Evolutionary conservation across 2,113 vertebrate species (phyloP), one percentile per base, ranked within the genome.

Genomic region (Siniperca knerii): DNA sequence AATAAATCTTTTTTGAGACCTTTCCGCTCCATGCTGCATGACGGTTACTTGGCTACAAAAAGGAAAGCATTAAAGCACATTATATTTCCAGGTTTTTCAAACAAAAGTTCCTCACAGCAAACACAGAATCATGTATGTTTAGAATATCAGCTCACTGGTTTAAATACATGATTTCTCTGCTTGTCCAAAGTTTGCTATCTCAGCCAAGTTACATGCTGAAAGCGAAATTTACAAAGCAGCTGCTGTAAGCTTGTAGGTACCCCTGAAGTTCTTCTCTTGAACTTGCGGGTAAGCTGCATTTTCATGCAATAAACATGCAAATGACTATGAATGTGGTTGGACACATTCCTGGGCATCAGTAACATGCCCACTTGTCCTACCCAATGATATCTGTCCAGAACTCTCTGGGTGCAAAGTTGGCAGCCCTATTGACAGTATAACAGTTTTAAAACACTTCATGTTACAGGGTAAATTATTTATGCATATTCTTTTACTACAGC

Each of bases 11-110:
- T 75, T 74, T 52, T 79, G 69, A 91, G 55, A 94, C 93, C 88
- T 95, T 94, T 92, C 75, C 69, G 50, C 84, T 93, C 87, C 90
- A 90, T 85, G 89, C 62, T 92, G 91, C 74, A 92, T 76, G 82
- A 91, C 68, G 0, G 92, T 92, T 78, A 93, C 89, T 91, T 90
- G 89, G 87, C 93, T 95, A 94, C 68, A 89, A 90, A 87, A 81
- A 83, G 64, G 91, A 92, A 93, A 92, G 83, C 90, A 92, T 82
- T 84, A 46, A 85, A 44, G 60, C 72, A 78, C n/a, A 69, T 92
- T 82, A 91, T 65, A 64, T 61, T 74, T 84, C 15, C 23, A 68
- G 23, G 9, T 35, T 37, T 35, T 2, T 54, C 44, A 85, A 85
- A 84, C 7, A 55, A 60, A 57, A 54, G 44, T 2, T 33, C 13